Base-by-base conservation (phyloP, 2,888 invertebrate genomes). In the Silvanus unidentatus region DNA sequence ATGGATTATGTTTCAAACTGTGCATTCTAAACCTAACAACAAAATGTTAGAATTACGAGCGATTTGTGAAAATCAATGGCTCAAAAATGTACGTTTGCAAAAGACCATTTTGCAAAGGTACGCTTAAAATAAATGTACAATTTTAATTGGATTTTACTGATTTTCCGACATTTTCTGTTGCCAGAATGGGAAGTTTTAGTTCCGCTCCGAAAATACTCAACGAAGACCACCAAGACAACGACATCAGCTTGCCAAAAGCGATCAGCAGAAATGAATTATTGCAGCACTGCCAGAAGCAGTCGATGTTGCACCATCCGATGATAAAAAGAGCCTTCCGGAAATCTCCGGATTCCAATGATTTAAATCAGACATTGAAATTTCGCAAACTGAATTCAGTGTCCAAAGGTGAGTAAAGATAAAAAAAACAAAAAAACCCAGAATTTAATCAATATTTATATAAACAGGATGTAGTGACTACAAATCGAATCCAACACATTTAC, bases 121-220 rank as follows among this genome's bases (percentile, higher is more conserved):
- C 34, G 12, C 39, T 16, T n/a, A 32, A 28, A 28, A 28, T 9
- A 28, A 32, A 32, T n/a, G n/a, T 32, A 12, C 13, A 32, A 32
- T 44, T 15, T 36, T 42, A 11, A 8, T 43, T n/a, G n/a, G n/a
- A n/a, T n/a, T n/a, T n/a, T n/a, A n/a, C n/a, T n/a, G n/a, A n/a
- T n/a, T 22, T 22, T 5, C 22, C 3, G 22, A 22, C 3, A 12
- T 32, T 32, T 3, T 32, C n/a, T 32, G 13, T 46, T 73, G 73
- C 10, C 68, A 84, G 84, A 69, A 85, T 85, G 84, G 84, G 84
- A 52, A 84, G 84, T 65, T 84, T 84, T 63, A 81, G 80, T 49
- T 82, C 83, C 43, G 75, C 80, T 12, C 81, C 82, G 36, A 80
- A 79, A 66, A 79, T 82, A 49, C 70, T 77, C 48, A 82, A 82